A percentile compares a stretch with the other conserved stretches of the same genome.
phyloP scores from a whole-genome alignment of 2,797 vertebrate species.

The Lutjanus argentimaculatus region DNA sequence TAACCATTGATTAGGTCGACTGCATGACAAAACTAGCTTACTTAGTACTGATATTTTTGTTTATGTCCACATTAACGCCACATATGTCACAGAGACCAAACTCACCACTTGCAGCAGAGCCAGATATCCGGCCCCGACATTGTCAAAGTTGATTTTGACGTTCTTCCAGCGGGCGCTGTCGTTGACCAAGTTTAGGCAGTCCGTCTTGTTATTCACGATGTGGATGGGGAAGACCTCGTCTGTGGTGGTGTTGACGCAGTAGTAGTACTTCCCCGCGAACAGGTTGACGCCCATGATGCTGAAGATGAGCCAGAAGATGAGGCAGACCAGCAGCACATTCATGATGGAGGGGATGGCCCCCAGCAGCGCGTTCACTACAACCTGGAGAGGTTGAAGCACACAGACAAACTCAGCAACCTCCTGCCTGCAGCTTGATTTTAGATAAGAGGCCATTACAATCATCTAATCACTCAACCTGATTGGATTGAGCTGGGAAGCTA shows the following conservation, averaged over 20 bases:
- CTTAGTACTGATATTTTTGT: neutral
- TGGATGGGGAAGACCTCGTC: conserved; percentile 82
- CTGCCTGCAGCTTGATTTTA: conserved; percentile 15
- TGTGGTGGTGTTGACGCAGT: conserved; percentile 93
- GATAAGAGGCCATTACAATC: conserved; percentile 47
- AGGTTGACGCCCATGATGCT: conserved; percentile 99
- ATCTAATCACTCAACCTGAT: conserved; percentile 54
- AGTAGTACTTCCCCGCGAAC: conserved; percentile 97
- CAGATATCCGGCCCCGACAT: conserved; percentile 96
- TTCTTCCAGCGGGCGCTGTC: conserved; percentile 94
- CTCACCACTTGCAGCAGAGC: conserved; percentile 98
- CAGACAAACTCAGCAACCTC: conserved; percentile 28
- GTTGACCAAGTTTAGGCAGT: conserved; percentile 88
- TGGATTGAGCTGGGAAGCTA: conserved; percentile 34
- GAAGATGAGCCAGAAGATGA: conserved; percentile 99
- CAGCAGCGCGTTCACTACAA: conserved; percentile 97
- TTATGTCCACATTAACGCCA: neutral
- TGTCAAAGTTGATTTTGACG: conserved; percentile 99
- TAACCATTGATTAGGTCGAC: too few relatives aligned
- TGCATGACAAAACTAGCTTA: neutral
- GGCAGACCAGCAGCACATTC: conserved; percentile 98
- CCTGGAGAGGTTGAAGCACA: conserved; percentile 80
- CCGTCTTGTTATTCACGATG: conserved; percentile 90
- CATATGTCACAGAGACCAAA: neutral
- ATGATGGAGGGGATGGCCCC: conserved; percentile 99